A percentile compares a stretch with the other conserved stretches of the same genome.
These are phyloP conservation scores for Nasonia longicornis DNA, from an alignment of 1,140 invertebrate species.

Conservation along the genomic window DNA sequence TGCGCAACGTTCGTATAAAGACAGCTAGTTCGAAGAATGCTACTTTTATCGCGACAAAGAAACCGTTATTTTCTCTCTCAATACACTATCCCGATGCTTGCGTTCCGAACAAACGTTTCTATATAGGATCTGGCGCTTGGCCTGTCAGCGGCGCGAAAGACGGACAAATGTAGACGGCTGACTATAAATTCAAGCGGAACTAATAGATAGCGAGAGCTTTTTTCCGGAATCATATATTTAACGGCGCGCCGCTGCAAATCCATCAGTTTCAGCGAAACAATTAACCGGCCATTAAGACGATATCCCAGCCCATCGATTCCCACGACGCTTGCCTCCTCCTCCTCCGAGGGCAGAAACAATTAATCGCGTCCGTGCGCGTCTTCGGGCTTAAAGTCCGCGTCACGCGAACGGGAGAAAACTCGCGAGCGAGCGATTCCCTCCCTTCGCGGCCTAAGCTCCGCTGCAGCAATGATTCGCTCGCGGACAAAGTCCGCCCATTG, in stretches of 20 bases:
- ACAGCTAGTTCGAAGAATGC: too few relatives aligned
- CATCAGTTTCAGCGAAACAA: too few relatives aligned
- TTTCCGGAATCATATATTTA: too few relatives aligned
- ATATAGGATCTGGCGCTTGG: background rate
- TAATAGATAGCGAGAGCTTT: too few relatives aligned
- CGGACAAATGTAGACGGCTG: background rate
- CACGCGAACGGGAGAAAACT: background rate
- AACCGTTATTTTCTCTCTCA: constrained; percentile 2
- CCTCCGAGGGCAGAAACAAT: background rate
- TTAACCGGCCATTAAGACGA: too few relatives aligned
- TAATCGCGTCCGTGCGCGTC: background rate
- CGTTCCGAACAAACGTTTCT: background rate
- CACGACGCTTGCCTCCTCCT: too few relatives aligned
- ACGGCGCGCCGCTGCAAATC: too few relatives aligned
- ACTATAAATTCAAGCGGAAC: background rate
- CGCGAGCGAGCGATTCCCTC: background rate
- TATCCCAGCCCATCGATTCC: too few relatives aligned
- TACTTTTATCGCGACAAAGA: background rate
- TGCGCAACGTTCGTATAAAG: too few relatives aligned
- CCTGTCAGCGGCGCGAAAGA: background rate
- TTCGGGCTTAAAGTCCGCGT: background rate
- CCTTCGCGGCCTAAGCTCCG: background rate
- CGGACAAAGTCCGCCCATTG: constrained; percentile 18
- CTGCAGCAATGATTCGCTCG: background rate
- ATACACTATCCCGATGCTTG: background rate